Evolutionary conservation across 2,113 vertebrate species (phyloP).

Genomic region (Setophaga petechia): DNA sequence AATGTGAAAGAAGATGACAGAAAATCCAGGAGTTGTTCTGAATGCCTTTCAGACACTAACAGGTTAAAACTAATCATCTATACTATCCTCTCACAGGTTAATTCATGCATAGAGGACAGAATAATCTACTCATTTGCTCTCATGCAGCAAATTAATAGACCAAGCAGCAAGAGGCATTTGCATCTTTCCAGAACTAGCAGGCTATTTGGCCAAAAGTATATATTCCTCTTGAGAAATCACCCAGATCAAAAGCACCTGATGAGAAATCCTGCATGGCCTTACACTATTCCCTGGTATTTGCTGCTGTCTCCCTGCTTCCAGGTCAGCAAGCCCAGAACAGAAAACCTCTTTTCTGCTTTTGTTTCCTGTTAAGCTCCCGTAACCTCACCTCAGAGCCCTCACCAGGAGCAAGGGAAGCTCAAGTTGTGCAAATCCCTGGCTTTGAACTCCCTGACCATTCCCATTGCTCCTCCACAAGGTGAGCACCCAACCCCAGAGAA

Average conservation of each 20-base stretch:
- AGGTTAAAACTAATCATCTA: not conserved
- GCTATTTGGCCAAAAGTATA: not conserved
- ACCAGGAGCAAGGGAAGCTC: not conserved
- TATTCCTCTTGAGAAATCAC: not conserved
- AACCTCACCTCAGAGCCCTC: not conserved
- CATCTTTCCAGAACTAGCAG: not conserved
- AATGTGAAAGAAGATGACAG: rapidly evolving
- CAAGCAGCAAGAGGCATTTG: not conserved
- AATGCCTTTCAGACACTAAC: not conserved
- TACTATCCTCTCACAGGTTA: not conserved
- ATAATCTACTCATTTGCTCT: constrained; percentile 10
- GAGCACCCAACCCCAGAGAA: not conserved
- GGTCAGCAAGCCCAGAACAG: not conserved
- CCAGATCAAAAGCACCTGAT: not conserved
- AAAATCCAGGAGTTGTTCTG: not conserved
- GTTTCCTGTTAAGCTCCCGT: not conserved
- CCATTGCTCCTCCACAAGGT: not conserved
- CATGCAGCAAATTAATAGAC: constrained; percentile 28
- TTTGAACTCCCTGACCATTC: not conserved
- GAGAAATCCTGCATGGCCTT: not conserved
- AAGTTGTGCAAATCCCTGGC: rapidly evolving
- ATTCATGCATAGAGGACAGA: not conserved
- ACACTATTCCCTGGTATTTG: not conserved
- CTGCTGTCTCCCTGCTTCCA: not conserved
- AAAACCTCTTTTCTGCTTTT: not conserved